These are phyloP conservation scores for Coelinius sp. DNA, from an alignment of 2,888 invertebrate genomes.

Conservation along the genomic window DNA sequence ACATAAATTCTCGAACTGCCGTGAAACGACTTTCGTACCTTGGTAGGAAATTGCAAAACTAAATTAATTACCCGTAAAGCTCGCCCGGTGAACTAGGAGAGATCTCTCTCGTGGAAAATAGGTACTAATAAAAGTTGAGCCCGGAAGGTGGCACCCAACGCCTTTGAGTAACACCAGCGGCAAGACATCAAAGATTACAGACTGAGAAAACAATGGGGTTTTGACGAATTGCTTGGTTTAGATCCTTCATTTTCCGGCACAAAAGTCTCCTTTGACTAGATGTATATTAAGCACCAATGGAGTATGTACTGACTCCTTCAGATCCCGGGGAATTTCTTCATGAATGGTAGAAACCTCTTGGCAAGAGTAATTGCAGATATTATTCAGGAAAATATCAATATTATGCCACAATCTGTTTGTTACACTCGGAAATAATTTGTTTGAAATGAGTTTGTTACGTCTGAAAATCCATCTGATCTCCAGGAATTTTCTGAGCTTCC, in stretches of 20 bases:
- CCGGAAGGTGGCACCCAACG: background rate
- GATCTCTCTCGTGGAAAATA: constrained; percentile 45
- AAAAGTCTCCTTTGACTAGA: background rate
- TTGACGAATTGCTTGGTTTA: background rate
- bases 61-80: constrained; percentile 64
- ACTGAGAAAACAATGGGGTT: background rate
- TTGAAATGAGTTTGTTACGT: too few species aligned
- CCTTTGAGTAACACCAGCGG: background rate
- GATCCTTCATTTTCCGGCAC: constrained; percentile 3
- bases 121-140: constrained; percentile 35
- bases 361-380: background rate
- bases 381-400: background rate
- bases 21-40: constrained; percentile 35
- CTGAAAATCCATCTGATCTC: too few species aligned
- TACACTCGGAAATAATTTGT: background rate
- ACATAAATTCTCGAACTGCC: constrained; percentile 51
- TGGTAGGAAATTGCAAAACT: constrained; percentile 61
- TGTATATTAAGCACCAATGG: background rate
- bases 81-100: constrained; percentile 42
- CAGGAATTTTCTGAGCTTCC: background rate
- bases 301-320: background rate
- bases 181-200: background rate
- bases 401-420: background rate
- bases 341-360: background rate
- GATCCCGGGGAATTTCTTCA: background rate